Percentiles rank a stretch among this genome's conserved stretches.
Conservation (phyloP, 2,113 vertebrate species). For the Saiga tatarica region DNA sequence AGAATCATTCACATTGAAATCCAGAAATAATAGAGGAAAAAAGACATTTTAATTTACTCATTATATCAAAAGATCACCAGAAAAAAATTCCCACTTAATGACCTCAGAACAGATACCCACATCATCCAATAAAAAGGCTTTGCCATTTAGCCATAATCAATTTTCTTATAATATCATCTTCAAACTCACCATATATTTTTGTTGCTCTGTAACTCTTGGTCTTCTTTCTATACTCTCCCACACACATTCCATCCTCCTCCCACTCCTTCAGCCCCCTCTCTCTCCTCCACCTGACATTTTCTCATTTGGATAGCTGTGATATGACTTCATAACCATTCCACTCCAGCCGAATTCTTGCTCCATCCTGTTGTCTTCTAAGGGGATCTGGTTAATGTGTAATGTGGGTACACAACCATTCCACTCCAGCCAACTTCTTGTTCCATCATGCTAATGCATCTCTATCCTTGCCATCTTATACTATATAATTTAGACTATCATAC, state of each 20-base stretch:
- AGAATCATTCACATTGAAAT: neutral
- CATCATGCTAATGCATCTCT: neutral
- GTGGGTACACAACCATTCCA: neutral
- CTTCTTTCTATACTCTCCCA: neutral
- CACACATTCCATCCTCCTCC: accelerated
- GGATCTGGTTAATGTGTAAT: neutral
- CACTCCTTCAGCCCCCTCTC: accelerated
- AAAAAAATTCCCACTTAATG: neutral
- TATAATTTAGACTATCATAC: neutral
- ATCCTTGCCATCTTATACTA: neutral
- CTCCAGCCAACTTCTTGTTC: neutral
- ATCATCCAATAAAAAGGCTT: neutral
- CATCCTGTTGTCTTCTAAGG: neutral
- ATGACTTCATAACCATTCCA: neutral
- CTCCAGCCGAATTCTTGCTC: neutral
- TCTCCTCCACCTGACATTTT: neutral
- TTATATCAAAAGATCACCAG: neutral
- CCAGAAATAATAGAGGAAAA: neutral
- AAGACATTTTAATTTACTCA: neutral
- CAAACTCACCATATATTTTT: neutral
- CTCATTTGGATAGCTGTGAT: neutral
- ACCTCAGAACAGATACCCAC: neutral
- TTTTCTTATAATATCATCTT: neutral
- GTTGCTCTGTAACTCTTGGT: neutral
- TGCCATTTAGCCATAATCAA: neutral